Evolutionary conservation across 2,113 vertebrate species (phyloP).

Genomic region (Passer domesticus): DNA sequence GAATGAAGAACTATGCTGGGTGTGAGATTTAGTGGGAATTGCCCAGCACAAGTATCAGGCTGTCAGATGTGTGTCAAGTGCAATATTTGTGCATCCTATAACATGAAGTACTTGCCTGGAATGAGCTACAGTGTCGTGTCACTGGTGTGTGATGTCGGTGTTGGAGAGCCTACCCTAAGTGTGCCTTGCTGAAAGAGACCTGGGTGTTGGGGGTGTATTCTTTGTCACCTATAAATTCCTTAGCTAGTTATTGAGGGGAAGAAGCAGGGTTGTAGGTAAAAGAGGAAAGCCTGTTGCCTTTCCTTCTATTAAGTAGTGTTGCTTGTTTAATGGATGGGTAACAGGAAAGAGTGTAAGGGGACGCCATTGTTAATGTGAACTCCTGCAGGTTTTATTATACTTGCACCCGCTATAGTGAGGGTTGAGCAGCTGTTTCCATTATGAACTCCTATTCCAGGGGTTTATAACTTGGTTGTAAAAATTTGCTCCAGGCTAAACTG

Average conservation of each 20-base stretch:
- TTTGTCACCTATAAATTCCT: slow-evolving; percentile 63
- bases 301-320: slow-evolving; percentile 64
- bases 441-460: slow-evolving; percentile 78
- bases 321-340: slow-evolving; percentile 73
- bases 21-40: neutral
- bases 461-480: slow-evolving; percentile 82
- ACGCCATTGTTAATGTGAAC: slow-evolving; percentile 73
- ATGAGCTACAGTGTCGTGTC: neutral
- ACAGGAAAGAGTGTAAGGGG: slow-evolving; percentile 73
- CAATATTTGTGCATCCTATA: neutral
- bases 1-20: neutral
- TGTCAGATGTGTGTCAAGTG: neutral
- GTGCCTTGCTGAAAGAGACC: neutral
- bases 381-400: slow-evolving; percentile 77
- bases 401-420: slow-evolving; percentile 70
- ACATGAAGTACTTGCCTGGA: neutral
- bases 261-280: neutral
- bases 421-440: slow-evolving; percentile 80
- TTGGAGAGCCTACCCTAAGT: neutral
- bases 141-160: neutral
- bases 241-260: slow-evolving; percentile 54
- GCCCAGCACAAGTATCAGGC: neutral
- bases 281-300: slow-evolving; percentile 44
- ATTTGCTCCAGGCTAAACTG: slow-evolving; percentile 72
- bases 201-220: neutral